Evolutionary conservation across 2,113 vertebrate species (phyloP).

Genomic region (Amia ocellicauda): DNA sequence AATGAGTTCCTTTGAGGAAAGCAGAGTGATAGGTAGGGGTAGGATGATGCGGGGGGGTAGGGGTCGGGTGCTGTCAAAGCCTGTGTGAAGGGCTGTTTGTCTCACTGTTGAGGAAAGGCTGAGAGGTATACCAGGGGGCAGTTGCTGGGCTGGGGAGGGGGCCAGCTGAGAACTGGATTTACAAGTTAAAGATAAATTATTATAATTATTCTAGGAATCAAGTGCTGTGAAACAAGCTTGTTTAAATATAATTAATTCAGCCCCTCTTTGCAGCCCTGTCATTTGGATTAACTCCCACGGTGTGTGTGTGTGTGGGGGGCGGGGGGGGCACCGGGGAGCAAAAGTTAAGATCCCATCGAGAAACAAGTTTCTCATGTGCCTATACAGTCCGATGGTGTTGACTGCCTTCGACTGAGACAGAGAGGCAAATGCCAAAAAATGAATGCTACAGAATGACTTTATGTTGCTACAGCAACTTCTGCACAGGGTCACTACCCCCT

Average conservation of each 20-base stretch:
- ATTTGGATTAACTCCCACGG: neutral
- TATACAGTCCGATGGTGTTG: conserved; percentile 20
- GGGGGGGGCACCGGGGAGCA: too few species aligned
- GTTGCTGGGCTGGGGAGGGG: too few species aligned
- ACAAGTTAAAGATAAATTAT: conserved; percentile 12
- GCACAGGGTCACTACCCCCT: too few species aligned
- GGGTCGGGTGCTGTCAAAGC: neutral
- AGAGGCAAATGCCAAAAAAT: too few species aligned
- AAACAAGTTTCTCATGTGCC: too few species aligned
- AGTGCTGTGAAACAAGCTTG: neutral
- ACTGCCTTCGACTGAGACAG: too few species aligned
- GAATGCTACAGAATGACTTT: too few species aligned
- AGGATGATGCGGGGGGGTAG: too few species aligned
- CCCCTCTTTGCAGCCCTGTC: neutral
- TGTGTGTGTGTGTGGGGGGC: too few species aligned
- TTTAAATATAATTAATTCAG: conserved; percentile 5
- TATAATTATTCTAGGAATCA: neutral
- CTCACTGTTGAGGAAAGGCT: neutral
- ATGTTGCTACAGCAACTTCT: too few species aligned
- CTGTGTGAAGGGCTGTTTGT: neutral
- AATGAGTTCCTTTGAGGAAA: conserved; percentile 29
- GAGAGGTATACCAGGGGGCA: neutral
- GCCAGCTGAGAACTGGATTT: neutral
- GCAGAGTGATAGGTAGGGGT: neutral
- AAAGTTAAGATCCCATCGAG: neutral